Evolutionary conservation across 2,888 invertebrate genomes (phyloP).

Genomic region (Cerastis leucographa): DNA sequence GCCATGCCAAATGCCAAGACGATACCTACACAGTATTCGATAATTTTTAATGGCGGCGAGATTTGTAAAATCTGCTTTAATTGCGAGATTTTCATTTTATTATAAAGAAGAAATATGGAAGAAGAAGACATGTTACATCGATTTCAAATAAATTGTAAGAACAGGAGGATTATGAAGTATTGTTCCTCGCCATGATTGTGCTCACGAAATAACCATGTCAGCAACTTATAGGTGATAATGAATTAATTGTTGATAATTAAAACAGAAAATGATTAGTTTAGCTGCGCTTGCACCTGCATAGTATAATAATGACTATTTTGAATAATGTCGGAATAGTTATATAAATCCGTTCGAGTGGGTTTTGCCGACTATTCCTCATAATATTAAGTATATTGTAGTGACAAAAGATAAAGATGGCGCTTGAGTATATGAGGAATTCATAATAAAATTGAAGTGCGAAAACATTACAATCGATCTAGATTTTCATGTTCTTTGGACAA

Average conservation of each 20-base stretch:
- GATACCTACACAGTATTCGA: background rate
- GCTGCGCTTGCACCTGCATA: slow-evolving; percentile 38
- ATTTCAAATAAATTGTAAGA: background rate
- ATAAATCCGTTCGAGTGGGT: slow-evolving; percentile 57
- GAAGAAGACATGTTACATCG: background rate
- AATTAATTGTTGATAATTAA: slow-evolving; percentile 26
- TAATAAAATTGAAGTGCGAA: background rate
- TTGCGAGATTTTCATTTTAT: too few relatives aligned
- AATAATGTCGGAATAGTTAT: slow-evolving; percentile 33
- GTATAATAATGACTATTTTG: slow-evolving; percentile 33
- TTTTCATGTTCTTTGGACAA: background rate
- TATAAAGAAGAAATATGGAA: background rate
- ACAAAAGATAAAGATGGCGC: slow-evolving; percentile 26
- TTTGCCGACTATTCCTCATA: slow-evolving; percentile 61
- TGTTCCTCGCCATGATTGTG: background rate
- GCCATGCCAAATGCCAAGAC: background rate
- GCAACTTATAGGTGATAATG: too few relatives aligned
- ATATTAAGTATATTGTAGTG: slow-evolving; percentile 22
- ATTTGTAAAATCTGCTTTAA: background rate
- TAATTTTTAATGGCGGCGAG: background rate
- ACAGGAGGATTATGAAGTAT: background rate
- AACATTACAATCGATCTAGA: background rate
- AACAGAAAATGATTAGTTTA: slow-evolving; percentile 22
- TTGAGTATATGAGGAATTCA: slow-evolving; percentile 2
- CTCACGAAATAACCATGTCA: too few relatives aligned